Evolutionary conservation across 2,797 vertebrate genomes (phyloP).

Genomic region (Acipenser ruthenus): DNA sequence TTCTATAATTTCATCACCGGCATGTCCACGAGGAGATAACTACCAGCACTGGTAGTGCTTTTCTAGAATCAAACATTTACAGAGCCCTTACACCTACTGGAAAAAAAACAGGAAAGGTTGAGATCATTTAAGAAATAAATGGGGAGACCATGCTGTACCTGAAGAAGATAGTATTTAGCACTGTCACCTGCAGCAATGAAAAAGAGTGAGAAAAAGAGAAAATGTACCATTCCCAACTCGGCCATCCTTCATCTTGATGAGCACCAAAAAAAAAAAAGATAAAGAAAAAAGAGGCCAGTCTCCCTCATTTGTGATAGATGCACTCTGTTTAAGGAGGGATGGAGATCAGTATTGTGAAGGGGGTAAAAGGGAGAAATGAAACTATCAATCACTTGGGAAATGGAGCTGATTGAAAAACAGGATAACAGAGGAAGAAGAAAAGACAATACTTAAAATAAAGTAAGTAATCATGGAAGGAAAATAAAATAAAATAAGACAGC

Average conservation of each 20-base stretch:
- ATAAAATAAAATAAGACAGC: conserved; percentile 44
- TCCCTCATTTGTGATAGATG: conserved; percentile 52
- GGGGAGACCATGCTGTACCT: conserved; percentile 40
- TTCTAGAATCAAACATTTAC: not conserved
- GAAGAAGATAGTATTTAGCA: conserved; percentile 62
- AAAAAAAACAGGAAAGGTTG: conserved; percentile 23
- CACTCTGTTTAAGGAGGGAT: conserved; percentile 49
- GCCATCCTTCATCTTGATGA: conserved; percentile 63
- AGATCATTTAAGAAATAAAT: conserved; percentile 45
- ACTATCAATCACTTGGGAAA: conserved; percentile 55
- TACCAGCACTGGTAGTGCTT: not conserved
- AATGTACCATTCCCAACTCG: conserved; percentile 58
- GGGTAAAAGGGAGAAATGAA: conserved; percentile 36
- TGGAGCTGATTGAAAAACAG: conserved; percentile 46
- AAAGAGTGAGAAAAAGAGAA: conserved; percentile 31
- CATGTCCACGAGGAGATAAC: no score
- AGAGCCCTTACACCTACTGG: conserved; percentile 27
- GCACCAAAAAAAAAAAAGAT: conserved; percentile 37
- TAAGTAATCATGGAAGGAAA: conserved; percentile 7
- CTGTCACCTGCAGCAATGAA: conserved; percentile 53
- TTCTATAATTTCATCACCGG: no score
- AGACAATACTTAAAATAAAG: not conserved
- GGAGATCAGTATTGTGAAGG: conserved; percentile 26
- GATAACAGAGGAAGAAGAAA: conserved; percentile 27
- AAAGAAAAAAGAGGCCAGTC: conserved; percentile 27